phyloP scores from a whole-genome alignment of 2,888 invertebrate genomes.

The Prosopocoilus inquinatus region DNA sequence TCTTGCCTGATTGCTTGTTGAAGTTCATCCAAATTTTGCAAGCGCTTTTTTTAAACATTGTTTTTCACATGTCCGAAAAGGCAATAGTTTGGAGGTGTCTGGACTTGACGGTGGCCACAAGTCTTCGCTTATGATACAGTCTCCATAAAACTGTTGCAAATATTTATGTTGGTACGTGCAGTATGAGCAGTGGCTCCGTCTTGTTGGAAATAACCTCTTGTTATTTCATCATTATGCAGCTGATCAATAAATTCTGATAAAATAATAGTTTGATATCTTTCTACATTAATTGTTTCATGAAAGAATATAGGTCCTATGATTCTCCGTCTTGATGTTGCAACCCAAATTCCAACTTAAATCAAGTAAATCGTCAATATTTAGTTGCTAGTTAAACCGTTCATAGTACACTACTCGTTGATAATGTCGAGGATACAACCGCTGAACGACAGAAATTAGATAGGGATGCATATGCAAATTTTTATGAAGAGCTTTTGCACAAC shows the following conservation, averaged over 20 bases:
- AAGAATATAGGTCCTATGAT: background rate
- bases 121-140: background rate
- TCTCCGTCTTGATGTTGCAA: slow-evolving; percentile 5
- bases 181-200: too few species aligned
- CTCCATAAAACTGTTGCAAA: slow-evolving; percentile 1
- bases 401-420: background rate
- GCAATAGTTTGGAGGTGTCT: background rate
- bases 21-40: background rate
- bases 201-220: too few species aligned
- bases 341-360: background rate
- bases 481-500: background rate
- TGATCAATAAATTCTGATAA: slow-evolving; percentile 1
- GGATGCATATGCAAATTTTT: too few species aligned
- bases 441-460: too few species aligned
- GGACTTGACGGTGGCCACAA: background rate
- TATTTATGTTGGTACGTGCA: slow-evolving; percentile 4
- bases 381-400: background rate
- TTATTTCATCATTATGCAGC: too few species aligned
- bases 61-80: slow-evolving; percentile 4
- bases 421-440: too few species aligned
- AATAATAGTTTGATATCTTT: background rate
- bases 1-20: background rate
- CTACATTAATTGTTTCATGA: slow-evolving; percentile 1
- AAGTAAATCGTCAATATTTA: background rate
- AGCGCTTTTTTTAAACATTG: background rate